Percentiles rank a stretch among this genome's conserved stretches.
Evolutionary conservation across 2,113 vertebrate genomes (phyloP).

Genomic region (Perognathus longimembris): DNA sequence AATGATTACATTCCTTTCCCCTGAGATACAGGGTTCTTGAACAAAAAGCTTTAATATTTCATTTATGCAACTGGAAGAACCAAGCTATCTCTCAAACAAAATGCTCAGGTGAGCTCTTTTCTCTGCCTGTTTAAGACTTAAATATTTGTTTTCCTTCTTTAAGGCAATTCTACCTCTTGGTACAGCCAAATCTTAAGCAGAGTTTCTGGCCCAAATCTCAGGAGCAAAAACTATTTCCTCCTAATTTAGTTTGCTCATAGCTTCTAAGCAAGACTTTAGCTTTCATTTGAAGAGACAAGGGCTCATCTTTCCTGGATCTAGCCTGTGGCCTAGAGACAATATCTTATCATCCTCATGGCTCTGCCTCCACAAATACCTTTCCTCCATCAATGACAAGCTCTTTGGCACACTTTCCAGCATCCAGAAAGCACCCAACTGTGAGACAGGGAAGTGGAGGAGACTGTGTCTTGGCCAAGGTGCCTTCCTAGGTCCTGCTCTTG

Average conservation of each 20-base stretch:
- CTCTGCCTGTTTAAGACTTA: neutral
- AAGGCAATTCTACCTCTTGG: neutral
- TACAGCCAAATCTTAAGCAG: neutral
- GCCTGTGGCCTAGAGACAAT: neutral
- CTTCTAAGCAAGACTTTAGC: constrained; percentile 14
- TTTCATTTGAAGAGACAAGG: constrained; percentile 16
- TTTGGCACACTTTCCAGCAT: neutral
- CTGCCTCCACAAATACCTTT: neutral
- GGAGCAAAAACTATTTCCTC: neutral
- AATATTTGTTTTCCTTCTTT: neutral
- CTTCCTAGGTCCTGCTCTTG: neutral
- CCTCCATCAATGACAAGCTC: neutral
- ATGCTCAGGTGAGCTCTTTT: constrained; percentile 5
- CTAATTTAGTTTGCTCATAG: neutral
- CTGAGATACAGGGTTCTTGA: constrained; percentile 58
- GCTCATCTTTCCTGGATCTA: constrained; percentile 15
- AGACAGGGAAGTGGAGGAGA: neutral
- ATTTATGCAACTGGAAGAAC: constrained; percentile 54
- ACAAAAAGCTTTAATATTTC: constrained; percentile 68
- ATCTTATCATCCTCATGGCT: neutral
- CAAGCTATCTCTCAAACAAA: constrained; percentile 46
- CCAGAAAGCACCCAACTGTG: neutral
- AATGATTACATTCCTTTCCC: constrained; percentile 76
- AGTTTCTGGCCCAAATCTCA: constrained; percentile 6
- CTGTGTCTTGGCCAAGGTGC: neutral